A percentile compares a stretch with the other conserved stretches of the same genome.
Conservation (phyloP, 2,113 vertebrate species). For the Rynchops niger region DNA sequence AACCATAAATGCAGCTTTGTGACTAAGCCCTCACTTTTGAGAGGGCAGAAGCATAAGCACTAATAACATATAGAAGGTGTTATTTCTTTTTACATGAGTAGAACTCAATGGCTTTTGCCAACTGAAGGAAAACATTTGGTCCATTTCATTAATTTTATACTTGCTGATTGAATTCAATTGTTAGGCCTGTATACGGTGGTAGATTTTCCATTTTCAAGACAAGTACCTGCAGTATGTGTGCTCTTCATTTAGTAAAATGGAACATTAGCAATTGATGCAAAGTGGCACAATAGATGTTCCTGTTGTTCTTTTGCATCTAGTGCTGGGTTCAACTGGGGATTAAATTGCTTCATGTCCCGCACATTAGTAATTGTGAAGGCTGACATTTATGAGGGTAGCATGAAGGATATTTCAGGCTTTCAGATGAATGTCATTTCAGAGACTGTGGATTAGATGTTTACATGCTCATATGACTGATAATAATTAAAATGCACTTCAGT, state of each 20-base stretch:
- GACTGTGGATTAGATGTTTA: slow-evolving; percentile 31
- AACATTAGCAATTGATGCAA: slow-evolving; percentile 30
- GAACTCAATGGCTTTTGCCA: neutral
- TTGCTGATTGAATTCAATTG: neutral
- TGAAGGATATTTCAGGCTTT: slow-evolving; percentile 29
- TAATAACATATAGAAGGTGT: neutral
- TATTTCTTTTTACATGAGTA: neutral
- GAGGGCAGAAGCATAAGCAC: neutral
- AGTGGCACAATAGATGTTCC: neutral
- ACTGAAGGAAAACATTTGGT: neutral
- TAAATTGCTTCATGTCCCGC: slow-evolving; percentile 48
- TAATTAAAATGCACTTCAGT: slow-evolving; percentile 66
- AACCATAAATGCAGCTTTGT: neutral
- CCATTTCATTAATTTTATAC: neutral
- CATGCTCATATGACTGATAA: slow-evolving; percentile 33
- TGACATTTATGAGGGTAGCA: slow-evolving; percentile 49
- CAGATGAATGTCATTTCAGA: slow-evolving; percentile 63
- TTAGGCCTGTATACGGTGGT: neutral
- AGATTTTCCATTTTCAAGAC: neutral
- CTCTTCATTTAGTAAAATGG: slow-evolving; percentile 13
- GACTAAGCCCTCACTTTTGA: neutral
- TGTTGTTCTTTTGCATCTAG: slow-evolving; percentile 29
- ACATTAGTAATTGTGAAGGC: slow-evolving; percentile 52
- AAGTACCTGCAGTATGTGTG: neutral
- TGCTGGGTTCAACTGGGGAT: slow-evolving; percentile 38